Evolutionary conservation across 2,888 invertebrate species (phyloP), one percentile per base, ranked within the genome.

Genomic region (Dryococelus australis): DNA sequence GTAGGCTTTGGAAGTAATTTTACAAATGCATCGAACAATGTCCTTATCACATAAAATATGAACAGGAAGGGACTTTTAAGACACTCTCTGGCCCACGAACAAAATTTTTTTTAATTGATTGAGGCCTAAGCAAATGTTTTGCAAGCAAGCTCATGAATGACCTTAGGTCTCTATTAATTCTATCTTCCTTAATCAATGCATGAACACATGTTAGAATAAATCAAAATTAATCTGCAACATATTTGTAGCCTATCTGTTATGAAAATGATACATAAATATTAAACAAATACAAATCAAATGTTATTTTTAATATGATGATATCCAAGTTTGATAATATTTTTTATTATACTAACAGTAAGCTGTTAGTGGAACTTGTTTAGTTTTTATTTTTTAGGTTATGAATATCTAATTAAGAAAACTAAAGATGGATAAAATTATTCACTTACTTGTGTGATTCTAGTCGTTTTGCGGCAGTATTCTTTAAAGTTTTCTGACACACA

Each of bases 271-370:
- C n/a, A n/a, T n/a, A n/a, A n/a, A n/a, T n/a, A n/a, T n/a, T n/a
- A n/a, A n/a, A n/a, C 65, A 65, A 65, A 65, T 65, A 65, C 20
- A 65, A 65, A 65, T 65, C 65, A 65, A 65, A 65, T 65, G 65
- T 65, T 20, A 24, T 65, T 65, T 65, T 13, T 65, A 65, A 65
- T 20, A 65, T 65, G 16, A 9, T 20, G n/a, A n/a, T n/a, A n/a
- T n/a, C n/a, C n/a, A n/a, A n/a, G n/a, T n/a, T n/a, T n/a, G n/a
- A n/a, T n/a, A 65, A 65, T 6, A 16, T 12, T 65, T 20, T 12
- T 5, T 8, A 65, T 65, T 65, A 65, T 65, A 65, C 5, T 20
- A 65, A 20, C 24, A 65, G 65, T 65, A 20, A 12, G 65, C 24
- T 65, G 65, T 65, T 65, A 20, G 65, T 20, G 16, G 10, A 65